Evolutionary conservation across 2,797 vertebrate species (phyloP).

Genomic region (Micrastur ruficollis): DNA sequence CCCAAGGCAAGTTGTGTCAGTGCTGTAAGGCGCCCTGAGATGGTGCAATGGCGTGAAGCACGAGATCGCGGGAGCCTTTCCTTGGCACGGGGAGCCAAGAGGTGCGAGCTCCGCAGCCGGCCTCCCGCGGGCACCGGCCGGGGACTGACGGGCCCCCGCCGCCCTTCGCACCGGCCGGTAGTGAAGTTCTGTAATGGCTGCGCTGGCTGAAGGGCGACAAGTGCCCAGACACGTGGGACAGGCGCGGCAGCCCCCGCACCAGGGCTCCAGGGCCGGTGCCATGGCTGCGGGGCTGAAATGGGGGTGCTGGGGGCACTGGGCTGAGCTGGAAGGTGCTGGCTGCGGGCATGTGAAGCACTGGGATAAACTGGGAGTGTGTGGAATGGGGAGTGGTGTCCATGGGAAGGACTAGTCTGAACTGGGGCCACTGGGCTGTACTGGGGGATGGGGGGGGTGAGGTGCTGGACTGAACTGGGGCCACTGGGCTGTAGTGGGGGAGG

Average conservation of each 20-base stretch:
- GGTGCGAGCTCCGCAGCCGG: neutral
- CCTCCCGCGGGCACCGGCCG: neutral
- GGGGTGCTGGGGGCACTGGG: neutral
- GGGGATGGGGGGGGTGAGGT: too few relatives aligned
- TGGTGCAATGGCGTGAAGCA: accelerated
- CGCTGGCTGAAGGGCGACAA: neutral
- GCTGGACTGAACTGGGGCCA: neutral
- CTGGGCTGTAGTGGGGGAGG: accelerated
- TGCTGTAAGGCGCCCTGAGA: neutral
- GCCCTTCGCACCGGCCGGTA: too few relatives aligned
- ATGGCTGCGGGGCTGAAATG: accelerated
- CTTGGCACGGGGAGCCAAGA: accelerated
- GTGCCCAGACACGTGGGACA: too few relatives aligned
- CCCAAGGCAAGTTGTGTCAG: neutral
- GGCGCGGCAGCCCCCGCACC: accelerated
- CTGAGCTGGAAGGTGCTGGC: neutral
- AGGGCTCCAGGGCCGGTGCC: neutral
- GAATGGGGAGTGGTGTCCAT: neutral
- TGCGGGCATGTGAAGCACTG: neutral
- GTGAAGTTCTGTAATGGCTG: neutral
- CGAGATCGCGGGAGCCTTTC: neutral
- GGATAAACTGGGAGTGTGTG: neutral
- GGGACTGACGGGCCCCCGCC: too few relatives aligned
- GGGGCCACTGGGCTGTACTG: neutral
- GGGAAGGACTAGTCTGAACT: neutral